These are phyloP conservation scores for Prochilodus magdalenae DNA, from an alignment of 2,113 vertebrate species.

Conservation along the genomic window DNA sequence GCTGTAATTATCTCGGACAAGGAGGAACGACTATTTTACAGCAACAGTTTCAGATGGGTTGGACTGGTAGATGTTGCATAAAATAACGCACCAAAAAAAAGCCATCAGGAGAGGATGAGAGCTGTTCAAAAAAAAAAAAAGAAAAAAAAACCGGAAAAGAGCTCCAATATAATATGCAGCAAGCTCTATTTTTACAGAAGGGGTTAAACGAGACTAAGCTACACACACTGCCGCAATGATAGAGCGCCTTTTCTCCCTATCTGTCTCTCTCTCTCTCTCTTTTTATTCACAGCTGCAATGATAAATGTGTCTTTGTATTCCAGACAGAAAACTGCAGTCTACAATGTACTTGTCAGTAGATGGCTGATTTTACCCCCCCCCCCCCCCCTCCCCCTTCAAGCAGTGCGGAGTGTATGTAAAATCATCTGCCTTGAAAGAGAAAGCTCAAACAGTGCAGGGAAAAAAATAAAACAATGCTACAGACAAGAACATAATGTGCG, in stretches of 20 bases:
- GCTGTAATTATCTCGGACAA: slow-evolving; percentile 49
- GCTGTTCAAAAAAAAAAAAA: slow-evolving; percentile 57
- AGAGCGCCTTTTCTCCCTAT: slow-evolving; percentile 47
- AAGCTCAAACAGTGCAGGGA: slow-evolving; percentile 51
- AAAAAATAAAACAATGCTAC: slow-evolving; percentile 11
- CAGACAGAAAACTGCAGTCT: slow-evolving; percentile 72
- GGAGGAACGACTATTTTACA: slow-evolving; percentile 62
- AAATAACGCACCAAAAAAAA: slow-evolving; percentile 50
- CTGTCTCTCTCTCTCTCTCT: slow-evolving; percentile 45
- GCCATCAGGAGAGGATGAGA: slow-evolving; percentile 31
- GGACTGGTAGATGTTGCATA: slow-evolving; percentile 54
- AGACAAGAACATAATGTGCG: slow-evolving; percentile 23
- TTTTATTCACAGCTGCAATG: slow-evolving; percentile 74
- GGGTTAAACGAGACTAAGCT: slow-evolving; percentile 69
- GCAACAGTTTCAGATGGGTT: slow-evolving; percentile 61
- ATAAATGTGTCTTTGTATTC: slow-evolving; percentile 81
- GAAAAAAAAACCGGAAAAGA: too few species aligned
- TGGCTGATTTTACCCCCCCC: slow-evolving; percentile 66
- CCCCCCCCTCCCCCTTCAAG: slow-evolving; percentile 56
- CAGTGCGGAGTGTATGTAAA: slow-evolving; percentile 67
- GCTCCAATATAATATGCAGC: slow-evolving; percentile 26
- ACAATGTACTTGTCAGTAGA: slow-evolving; percentile 76
- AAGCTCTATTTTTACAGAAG: slow-evolving; percentile 60
- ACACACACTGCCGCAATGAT: slow-evolving; percentile 59
- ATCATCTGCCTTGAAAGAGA: slow-evolving; percentile 66